These are phyloP conservation scores for Diprion similis DNA, from an alignment of 1,140 invertebrate genomes.

Conservation along the genomic window DNA sequence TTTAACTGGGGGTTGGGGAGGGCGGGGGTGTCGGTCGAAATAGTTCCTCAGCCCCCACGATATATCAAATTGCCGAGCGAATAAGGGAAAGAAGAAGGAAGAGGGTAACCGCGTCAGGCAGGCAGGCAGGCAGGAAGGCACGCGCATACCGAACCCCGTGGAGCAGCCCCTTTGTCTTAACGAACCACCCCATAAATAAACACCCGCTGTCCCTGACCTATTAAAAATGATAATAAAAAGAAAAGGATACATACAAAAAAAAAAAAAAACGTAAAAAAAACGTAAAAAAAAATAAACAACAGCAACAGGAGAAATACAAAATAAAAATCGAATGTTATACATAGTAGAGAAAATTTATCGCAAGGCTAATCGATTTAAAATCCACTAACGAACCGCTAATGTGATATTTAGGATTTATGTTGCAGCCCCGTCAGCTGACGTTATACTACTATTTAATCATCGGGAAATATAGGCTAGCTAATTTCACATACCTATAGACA, in stretches of 20 bases:
- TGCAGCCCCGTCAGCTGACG: neutral
- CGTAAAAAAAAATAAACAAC: too few species aligned
- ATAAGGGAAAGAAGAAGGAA: neutral
- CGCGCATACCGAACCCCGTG: constrained; percentile 16
- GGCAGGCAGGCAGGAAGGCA: neutral
- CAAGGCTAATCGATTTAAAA: constrained; percentile 34
- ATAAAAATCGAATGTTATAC: too few species aligned
- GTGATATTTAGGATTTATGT: constrained; percentile 31
- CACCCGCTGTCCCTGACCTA: constrained; percentile 20
- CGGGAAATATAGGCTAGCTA: neutral
- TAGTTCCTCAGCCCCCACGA: constrained; percentile 38
- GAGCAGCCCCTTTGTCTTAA: constrained; percentile 18
- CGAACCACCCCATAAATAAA: constrained; percentile 38
- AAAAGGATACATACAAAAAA: constrained; percentile 18
- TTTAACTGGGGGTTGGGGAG: neutral
- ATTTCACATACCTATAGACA: too few species aligned
- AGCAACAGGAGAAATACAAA: too few species aligned
- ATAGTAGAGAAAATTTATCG: constrained; percentile 32
- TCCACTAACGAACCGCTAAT: constrained; percentile 36
- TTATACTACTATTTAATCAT: constrained; percentile 4
- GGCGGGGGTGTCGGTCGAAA: constrained; percentile 37
- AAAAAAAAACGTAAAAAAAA: constrained; percentile 21
- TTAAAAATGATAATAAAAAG: constrained; percentile 16
- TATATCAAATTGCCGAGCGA: constrained; percentile 30
- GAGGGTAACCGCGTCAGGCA: neutral